A percentile compares a stretch with the other conserved stretches of the same genome.
These are phyloP conservation scores for Pelecanoides urinatrix DNA, from an alignment of 2,113 vertebrate genomes.

Conservation along the genomic window DNA sequence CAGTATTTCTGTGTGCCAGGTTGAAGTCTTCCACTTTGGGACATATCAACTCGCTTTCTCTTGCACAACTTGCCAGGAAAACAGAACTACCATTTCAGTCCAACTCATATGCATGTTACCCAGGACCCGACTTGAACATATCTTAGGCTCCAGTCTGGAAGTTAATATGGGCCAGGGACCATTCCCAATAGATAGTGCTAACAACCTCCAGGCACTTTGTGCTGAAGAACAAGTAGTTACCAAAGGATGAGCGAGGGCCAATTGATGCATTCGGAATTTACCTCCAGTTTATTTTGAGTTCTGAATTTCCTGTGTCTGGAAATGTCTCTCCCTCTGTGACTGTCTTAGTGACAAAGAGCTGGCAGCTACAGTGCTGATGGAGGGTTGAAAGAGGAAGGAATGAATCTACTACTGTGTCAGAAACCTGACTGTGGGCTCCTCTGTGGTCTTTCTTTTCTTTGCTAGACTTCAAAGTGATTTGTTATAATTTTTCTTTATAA, in stretches of 20 bases:
- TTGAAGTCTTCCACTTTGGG: neutral
- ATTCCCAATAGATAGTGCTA: neutral
- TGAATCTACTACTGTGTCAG: neutral
- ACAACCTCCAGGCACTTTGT: neutral
- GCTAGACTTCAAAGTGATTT: neutral
- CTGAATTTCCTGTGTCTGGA: neutral
- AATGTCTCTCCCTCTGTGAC: neutral
- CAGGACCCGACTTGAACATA: neutral
- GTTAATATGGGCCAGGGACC: rapidly evolving
- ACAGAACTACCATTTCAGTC: neutral
- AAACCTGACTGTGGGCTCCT: neutral
- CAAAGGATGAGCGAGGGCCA: neutral
- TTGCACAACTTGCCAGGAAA: neutral
- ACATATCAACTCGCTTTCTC: neutral
- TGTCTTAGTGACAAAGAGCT: constrained; percentile 10
- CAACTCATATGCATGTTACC: neutral
- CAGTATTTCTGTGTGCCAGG: neutral
- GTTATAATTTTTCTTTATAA: neutral
- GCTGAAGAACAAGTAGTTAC: neutral
- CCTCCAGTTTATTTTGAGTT: neutral
- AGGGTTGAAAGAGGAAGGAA: constrained; percentile 29
- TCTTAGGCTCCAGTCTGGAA: neutral
- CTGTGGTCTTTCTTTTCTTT: neutral
- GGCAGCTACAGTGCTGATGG: neutral
- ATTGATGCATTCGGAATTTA: neutral